Evolutionary conservation across 2,113 vertebrate species (phyloP).

Genomic region (Nematolebias whitei): DNA sequence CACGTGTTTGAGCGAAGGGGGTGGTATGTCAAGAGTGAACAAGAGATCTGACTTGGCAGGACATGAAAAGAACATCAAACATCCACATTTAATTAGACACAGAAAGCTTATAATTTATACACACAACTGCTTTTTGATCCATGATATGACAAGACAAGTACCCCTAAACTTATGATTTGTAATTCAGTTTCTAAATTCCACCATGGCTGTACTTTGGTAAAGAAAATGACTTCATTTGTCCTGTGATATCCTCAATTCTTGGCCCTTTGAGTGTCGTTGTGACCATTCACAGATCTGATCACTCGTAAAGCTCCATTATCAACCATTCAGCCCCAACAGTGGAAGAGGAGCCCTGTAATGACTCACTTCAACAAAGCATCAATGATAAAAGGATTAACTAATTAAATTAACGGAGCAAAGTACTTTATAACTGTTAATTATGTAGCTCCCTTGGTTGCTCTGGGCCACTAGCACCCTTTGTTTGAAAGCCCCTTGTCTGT

Average conservation of each 20-base stretch:
- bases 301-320: slow-evolving; percentile 63
- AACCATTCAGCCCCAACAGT: slow-evolving; percentile 47
- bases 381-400: slow-evolving; percentile 83
- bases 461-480: slow-evolving; percentile 81
- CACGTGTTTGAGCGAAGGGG: slow-evolving; percentile 15
- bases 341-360: slow-evolving; percentile 71
- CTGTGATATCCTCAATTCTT: slow-evolving; percentile 14
- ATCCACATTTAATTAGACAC: slow-evolving; percentile 42
- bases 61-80: slow-evolving; percentile 51
- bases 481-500: slow-evolving; percentile 81
- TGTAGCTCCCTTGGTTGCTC: slow-evolving; percentile 76
- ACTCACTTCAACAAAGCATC: slow-evolving; percentile 74
- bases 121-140: slow-evolving; percentile 31
- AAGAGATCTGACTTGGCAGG: slow-evolving; percentile 43
- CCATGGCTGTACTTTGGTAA: slow-evolving; percentile 20
- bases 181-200: neutral
- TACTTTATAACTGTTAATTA: slow-evolving; percentile 86
- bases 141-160: slow-evolving; percentile 19
- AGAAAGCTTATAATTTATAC: slow-evolving; percentile 21
- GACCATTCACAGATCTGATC: slow-evolving; percentile 44
- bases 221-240: slow-evolving; percentile 32
- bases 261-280: slow-evolving; percentile 43
- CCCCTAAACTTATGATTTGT: neutral
- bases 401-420: slow-evolving; percentile 84
- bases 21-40: slow-evolving; percentile 25